These are phyloP conservation scores for Amblyteles armatorius DNA, from an alignment of 2,888 invertebrate species.

Conservation along the genomic window DNA sequence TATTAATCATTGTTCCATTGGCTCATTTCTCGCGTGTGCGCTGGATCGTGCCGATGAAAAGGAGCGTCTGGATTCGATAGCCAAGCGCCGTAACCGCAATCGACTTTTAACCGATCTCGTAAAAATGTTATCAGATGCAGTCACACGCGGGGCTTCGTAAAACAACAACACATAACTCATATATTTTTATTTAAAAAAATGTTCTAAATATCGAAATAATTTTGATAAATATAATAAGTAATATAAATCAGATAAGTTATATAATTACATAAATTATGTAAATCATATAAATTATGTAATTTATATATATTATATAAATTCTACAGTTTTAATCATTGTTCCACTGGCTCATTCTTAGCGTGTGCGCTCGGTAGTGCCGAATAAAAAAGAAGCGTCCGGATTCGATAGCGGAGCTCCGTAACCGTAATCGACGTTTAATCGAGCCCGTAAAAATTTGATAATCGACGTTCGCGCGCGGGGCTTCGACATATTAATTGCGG, in stretches of 20 bases:
- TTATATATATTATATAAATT: not conserved
- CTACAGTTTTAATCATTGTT: not conserved
- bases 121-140: no score
- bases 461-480: not conserved
- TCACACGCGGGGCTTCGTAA: no score
- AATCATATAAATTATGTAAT: no score
- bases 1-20: not conserved
- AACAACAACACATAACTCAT: no score
- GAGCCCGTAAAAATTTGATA: constrained; percentile 57
- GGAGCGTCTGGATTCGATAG: not conserved
- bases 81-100: not conserved
- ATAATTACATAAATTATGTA: not conserved
- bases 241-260: not conserved
- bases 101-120: not conserved
- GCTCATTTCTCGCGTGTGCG: not conserved
- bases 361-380: not conserved
- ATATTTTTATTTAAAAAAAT: not conserved
- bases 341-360: not conserved
- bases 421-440: not conserved
- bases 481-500: constrained; percentile 9
- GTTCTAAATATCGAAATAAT: not conserved
- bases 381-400: not conserved
- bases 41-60: not conserved
- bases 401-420: not conserved
- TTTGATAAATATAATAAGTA: not conserved